Conservation (phyloP, 2,797 vertebrate species). For the Agapornis canus region DNA sequence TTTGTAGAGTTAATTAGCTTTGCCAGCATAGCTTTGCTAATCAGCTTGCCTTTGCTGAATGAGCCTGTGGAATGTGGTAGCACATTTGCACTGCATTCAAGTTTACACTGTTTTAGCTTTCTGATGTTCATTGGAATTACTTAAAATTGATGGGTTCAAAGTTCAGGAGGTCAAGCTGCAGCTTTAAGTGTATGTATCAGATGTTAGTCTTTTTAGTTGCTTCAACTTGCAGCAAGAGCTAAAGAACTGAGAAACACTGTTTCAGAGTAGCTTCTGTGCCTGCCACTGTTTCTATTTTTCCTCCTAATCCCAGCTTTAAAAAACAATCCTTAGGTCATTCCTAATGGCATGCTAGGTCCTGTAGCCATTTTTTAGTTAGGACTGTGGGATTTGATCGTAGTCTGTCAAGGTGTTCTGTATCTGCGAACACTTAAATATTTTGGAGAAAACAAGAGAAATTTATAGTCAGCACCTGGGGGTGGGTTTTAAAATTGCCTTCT, state of each 20-base stretch:
- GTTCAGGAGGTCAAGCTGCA: not conserved
- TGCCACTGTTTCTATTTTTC: not conserved
- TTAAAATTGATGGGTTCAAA: not conserved
- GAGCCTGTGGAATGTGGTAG: not conserved
- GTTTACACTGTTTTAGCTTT: not conserved
- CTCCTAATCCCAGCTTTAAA: not conserved
- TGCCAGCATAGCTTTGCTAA: not conserved
- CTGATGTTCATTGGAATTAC: not conserved
- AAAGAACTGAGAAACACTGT: not conserved
- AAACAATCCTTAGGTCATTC: not conserved
- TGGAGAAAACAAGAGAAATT: not conserved
- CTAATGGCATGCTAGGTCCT: not conserved
- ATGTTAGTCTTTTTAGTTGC: not conserved
- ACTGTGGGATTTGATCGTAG: not conserved
- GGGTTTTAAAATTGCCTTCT: not conserved
- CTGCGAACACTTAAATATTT: not conserved
- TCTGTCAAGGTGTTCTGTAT: not conserved
- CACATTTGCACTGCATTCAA: not conserved
- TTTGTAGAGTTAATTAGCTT: constrained; percentile 1
- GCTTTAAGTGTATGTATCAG: not conserved
- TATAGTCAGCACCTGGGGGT: not conserved
- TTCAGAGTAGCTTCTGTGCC: not conserved
- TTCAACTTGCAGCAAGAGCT: not conserved
- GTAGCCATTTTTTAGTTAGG: not conserved
- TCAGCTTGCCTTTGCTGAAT: not conserved